These are phyloP conservation scores for Zophobas atratus DNA, from an alignment of 1,140 invertebrate genomes.

Conservation along the genomic window DNA sequence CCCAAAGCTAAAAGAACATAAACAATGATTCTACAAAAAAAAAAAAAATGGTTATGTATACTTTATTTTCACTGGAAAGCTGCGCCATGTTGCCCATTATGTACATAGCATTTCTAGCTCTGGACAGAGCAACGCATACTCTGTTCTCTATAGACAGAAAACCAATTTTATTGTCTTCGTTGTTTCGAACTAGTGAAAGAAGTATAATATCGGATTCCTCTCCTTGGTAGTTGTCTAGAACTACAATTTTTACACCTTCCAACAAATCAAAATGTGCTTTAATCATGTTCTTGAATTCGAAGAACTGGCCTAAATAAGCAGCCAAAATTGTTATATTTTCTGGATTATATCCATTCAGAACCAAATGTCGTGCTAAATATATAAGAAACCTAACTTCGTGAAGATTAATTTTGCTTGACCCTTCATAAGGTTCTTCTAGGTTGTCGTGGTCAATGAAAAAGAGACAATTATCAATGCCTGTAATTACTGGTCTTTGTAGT, in stretches of 20 bases:
- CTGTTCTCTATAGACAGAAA: slow-evolving; percentile 85
- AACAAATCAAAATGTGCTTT: slow-evolving; percentile 60
- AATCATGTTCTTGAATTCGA: slow-evolving; percentile 69
- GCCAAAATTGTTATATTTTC: slow-evolving; percentile 78
- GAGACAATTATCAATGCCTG: slow-evolving; percentile 70
- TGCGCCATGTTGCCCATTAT: slow-evolving; percentile 71
- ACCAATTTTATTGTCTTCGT: slow-evolving; percentile 79
- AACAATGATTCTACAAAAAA: slow-evolving; percentile 9
- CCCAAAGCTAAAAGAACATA: slow-evolving; percentile 69
- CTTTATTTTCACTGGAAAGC: slow-evolving; percentile 57
- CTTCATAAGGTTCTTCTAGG: slow-evolving; percentile 70
- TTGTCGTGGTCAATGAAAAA: slow-evolving; percentile 76
- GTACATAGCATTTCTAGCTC: slow-evolving; percentile 82
- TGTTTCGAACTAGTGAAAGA: slow-evolving; percentile 86
- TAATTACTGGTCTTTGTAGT: slow-evolving; percentile 68
- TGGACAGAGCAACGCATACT: slow-evolving; percentile 87
- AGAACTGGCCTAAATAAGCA: slow-evolving; percentile 78
- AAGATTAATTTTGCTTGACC: slow-evolving; percentile 74
- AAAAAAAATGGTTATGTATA: slow-evolving; percentile 31
- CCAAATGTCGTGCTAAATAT: slow-evolving; percentile 73
- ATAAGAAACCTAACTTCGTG: slow-evolving; percentile 75
- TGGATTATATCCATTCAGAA: slow-evolving; percentile 73
- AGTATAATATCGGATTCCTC: slow-evolving; percentile 90
- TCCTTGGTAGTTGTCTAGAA: slow-evolving; percentile 89
- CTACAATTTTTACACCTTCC: slow-evolving; percentile 73